Evolutionary conservation across 2,888 invertebrate genomes (phyloP), one percentile per base, ranked within the genome.

Genomic region (Erpobdella octoculata): DNA sequence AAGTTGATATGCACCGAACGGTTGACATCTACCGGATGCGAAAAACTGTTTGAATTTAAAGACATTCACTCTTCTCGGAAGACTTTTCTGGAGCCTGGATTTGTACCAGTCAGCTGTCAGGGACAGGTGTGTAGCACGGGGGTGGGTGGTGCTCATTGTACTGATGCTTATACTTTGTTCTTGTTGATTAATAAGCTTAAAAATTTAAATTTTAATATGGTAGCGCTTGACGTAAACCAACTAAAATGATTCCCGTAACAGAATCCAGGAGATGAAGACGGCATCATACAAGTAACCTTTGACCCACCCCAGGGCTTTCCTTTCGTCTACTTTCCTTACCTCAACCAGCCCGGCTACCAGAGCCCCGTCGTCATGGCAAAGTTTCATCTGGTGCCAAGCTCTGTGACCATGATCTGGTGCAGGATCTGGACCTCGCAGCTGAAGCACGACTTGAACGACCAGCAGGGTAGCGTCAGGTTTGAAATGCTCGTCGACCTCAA

Each of bases 361-460:
- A 33, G 31, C 28, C 62, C 62, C 33, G 33, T 35, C 31, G 33
- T 62, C 62, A 62, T 62, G 62, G 62, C 62, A 9, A 28, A 62
- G 35, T 62, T 62, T 8, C n/a, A 31, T 33, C n/a, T 35, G 35
- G 9, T 33, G 5, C 25, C 1, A 6, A 35, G 62, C n/a, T 28
- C n/a, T n/a, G 33, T 31, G 1, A 35, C 33, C 28, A 62, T 62
- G 62, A 35, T 62, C 62, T 62, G 62, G 62, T 62, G 62, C 62
- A 62, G 31, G 62, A 9, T 62, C n/a, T 62, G 62, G 62, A 62
- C 62, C 8, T n/a, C n/a, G n/a, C n/a, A 33, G 8, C n/a, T 62
- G 31, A 62, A 62, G 18, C 62, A 62, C 35, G 62, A 62, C 31
- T n/a, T 62, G 8, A 62, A 31, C 35, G 62, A 62, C 18, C 62